Evolutionary conservation across 2,888 invertebrate genomes (phyloP), one percentile per base, ranked within the genome.

Genomic region (Oscheius onirici): DNA sequence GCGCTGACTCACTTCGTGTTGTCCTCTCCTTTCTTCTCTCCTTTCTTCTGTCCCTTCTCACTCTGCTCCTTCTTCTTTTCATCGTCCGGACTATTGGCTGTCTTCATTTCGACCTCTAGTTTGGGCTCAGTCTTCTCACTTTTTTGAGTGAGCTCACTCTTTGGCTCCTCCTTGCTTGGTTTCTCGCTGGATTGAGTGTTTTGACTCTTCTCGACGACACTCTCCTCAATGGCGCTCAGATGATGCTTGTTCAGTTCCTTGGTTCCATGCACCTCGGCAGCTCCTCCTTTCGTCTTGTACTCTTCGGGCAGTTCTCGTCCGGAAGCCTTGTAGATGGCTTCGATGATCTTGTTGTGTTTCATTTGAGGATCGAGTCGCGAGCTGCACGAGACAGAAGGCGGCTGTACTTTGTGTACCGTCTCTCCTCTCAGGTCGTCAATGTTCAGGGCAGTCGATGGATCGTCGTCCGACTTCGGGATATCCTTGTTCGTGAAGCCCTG

Each of bases 321-420:
- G 17, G 24, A 22, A 15, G 63, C 63, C n/a, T 63, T n/a, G 46
- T 63, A 63, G 49, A 63, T 63, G 46, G 63, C 63, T 22, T 58
- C 58, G 43, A 58, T 58, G 41, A 58, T 58, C 11, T 17, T 13
- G 43, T 58, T 58, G 58, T 58, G 58, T 58, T 58, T 58, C 20
- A 40, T 40, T n/a, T n/a, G 40, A 17, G 17, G 41, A 20, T 58
- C 58, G 40, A 58, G n/a, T 41, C 58, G 40, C 20, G 41, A 41
- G 17, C 34, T 34, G 8, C 34, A n/a, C n/a, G n/a, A 34, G 34
- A 34, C 34, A 26, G 28, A 13, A 6, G 22, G 28, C n/a, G 26
- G 24, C 28, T 55, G 26, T 24, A 15, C n/a, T 15, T 26, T n/a
- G 28, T 55, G 55, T 24, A 24, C 11, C 8, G 55, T 28, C 28